Conservation (phyloP, 2,888 invertebrate genomes). For the Rhorus exstirpatorius region DNA sequence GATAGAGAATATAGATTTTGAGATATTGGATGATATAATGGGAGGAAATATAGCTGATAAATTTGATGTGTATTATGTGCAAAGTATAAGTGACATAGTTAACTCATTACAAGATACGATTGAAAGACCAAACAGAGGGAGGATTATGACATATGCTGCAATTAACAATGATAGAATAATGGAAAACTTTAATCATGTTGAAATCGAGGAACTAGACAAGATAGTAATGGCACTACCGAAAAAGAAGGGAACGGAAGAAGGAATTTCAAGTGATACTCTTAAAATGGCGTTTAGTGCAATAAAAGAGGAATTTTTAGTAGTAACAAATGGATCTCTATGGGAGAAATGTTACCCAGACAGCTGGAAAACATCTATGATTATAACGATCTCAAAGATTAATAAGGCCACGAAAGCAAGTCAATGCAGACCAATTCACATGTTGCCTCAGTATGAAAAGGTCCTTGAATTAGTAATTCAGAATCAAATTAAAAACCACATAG, state of each 20-base stretch:
- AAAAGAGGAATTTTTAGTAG: constrained; percentile 21
- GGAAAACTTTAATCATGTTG: constrained; percentile 5
- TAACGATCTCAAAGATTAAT: constrained; percentile 4
- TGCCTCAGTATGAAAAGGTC: constrained; percentile 49
- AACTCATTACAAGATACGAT: constrained; percentile 13
- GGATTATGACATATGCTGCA: background rate
- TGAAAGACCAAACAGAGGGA: constrained; percentile 3
- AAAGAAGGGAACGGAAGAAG: too few relatives aligned
- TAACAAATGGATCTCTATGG: constrained; percentile 34
- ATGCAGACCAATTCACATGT: constrained; percentile 55
- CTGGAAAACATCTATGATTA: too few relatives aligned
- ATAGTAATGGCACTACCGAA: constrained; percentile 29
- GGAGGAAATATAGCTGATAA: constrained; percentile 42
- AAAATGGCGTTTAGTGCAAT: constrained; percentile 23
- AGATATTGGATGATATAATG: background rate
- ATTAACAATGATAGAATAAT: constrained; percentile 3
- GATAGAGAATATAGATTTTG: constrained; percentile 45
- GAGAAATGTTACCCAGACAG: constrained; percentile 11
- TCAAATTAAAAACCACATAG: constrained; percentile 24
- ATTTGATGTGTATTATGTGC: constrained; percentile 38
- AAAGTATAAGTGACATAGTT: constrained; percentile 33
- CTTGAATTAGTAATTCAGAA: constrained; percentile 50
- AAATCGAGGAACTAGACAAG: constrained; percentile 10
- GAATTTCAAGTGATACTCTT: constrained; percentile 17
- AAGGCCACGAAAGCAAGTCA: constrained; percentile 34